A percentile compares a stretch with the other conserved stretches of the same genome.
Evolutionary conservation across 2,113 vertebrate genomes (phyloP).

Genomic region (Psittacula cyanocephala): DNA sequence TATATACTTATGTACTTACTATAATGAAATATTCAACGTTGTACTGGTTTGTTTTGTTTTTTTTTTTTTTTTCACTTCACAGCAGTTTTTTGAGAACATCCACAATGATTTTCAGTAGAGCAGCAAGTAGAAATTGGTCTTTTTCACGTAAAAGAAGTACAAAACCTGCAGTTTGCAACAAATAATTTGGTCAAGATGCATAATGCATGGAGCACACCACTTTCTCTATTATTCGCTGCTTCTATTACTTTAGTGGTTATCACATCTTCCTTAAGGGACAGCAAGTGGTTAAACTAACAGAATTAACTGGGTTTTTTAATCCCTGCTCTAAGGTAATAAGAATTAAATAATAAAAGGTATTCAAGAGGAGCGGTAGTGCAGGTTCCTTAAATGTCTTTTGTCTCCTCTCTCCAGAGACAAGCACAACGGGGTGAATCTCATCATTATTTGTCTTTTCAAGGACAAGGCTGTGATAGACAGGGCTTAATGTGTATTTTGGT

Average conservation of each 20-base stretch:
- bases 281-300: slow-evolving; percentile 3
- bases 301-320: background rate
- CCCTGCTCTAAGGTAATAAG: background rate
- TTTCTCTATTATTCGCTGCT: background rate
- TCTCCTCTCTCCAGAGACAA: slow-evolving; percentile 69
- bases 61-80: background rate
- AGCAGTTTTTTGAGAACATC: background rate
- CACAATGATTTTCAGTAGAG: background rate
- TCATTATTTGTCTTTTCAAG: slow-evolving; percentile 86
- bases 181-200: slow-evolving; percentile 10
- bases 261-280: background rate
- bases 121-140: background rate
- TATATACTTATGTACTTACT: no score
- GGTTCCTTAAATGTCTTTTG: slow-evolving; percentile 46
- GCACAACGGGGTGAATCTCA: slow-evolving; percentile 69
- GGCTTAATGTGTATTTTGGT: slow-evolving; percentile 88
- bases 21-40: slow-evolving; percentile 16
- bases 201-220: background rate
- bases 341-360: slow-evolving; percentile 11
- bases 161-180: background rate
- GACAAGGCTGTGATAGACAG: slow-evolving; percentile 86
- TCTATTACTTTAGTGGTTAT: background rate
- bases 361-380: slow-evolving; percentile 15
- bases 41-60: background rate
- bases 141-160: background rate